Base-by-base conservation (phyloP, 2,888 invertebrate genomes). In the Oxycera nigricornis region DNA sequence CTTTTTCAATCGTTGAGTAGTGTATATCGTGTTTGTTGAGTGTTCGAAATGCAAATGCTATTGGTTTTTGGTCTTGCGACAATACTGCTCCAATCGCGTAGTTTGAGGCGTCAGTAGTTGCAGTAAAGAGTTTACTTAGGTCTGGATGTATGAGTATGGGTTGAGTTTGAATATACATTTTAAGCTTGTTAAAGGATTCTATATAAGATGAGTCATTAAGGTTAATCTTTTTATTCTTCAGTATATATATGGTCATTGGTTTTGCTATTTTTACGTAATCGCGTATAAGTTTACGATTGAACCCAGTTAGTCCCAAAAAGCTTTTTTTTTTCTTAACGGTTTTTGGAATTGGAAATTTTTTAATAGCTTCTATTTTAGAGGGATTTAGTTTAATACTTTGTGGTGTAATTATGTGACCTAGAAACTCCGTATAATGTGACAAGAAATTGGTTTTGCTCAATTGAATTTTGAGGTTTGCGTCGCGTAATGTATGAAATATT, bases 91-190 rank as follows among this genome's bases (percentile, higher is more conserved):
- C 35, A 35, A 35, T 6, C 11, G 35, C 35, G 11, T 35, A 35
- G 35, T 35, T 35, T 7, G 6, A 35, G 35, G 35, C 35, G 35
- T 35, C 35, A 35, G 11, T 35, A 35, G 35, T 35, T 35, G 6
- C 35, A 35, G 35, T 35, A 35, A 35, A 82, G 4, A 76, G 73
- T 76, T 80, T 75, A 0, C 59, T 9, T n/a, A n/a, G n/a, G n/a
- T n/a, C n/a, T n/a, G n/a, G n/a, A n/a, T n/a, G n/a, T n/a, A n/a
- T n/a, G n/a, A n/a, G n/a, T n/a, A n/a, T n/a, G n/a, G n/a, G n/a
- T n/a, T n/a, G n/a, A n/a, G n/a, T n/a, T n/a, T n/a, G n/a, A n/a
- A n/a, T n/a, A n/a, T n/a, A n/a, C n/a, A n/a, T n/a, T n/a, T n/a
- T n/a, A n/a, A n/a, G n/a, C n/a, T n/a, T n/a, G n/a, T n/a, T n/a